These are phyloP conservation scores for Erpornis zantholeuca DNA, from an alignment of 2,113 vertebrate species.

Conservation along the genomic window DNA sequence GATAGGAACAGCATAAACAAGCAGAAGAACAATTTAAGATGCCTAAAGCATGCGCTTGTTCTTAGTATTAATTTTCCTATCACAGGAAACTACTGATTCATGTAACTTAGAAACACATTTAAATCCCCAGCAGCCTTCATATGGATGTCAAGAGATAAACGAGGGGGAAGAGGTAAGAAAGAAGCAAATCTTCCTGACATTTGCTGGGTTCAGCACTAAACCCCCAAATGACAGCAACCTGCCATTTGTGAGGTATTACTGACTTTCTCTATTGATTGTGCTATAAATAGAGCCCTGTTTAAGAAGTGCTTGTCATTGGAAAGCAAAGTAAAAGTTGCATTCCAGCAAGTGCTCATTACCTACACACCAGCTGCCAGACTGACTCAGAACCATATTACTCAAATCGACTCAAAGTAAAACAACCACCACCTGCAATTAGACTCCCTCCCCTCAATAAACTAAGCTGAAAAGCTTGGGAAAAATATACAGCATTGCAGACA, in stretches of 20 bases:
- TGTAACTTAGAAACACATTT: not conserved
- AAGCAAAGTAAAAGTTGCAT: not conserved
- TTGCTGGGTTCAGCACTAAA: not conserved
- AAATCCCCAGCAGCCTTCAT: not conserved
- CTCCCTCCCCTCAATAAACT: not conserved
- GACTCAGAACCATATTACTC: not conserved
- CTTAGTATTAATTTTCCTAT: not conserved
- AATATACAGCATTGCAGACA: not conserved
- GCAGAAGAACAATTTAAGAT: not conserved
- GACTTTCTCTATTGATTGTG: not conserved
- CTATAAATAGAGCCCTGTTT: not conserved
- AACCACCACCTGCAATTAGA: not conserved
- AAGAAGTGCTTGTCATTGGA: not conserved
- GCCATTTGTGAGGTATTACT: not conserved
- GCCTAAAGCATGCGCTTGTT: not conserved
- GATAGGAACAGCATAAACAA: not conserved
- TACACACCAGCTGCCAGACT: not conserved
- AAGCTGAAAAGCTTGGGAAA: not conserved
- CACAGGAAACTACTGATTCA: not conserved
- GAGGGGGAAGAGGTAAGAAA: not conserved
- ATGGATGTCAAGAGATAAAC: not conserved
- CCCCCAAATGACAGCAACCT: not conserved
- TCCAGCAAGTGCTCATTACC: not conserved
- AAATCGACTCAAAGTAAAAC: not conserved
- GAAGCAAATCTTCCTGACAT: not conserved